Evolutionary conservation across 1,140 invertebrate species (phyloP), one percentile per base, ranked within the genome.

Genomic region (Camponotus vicinus): DNA sequence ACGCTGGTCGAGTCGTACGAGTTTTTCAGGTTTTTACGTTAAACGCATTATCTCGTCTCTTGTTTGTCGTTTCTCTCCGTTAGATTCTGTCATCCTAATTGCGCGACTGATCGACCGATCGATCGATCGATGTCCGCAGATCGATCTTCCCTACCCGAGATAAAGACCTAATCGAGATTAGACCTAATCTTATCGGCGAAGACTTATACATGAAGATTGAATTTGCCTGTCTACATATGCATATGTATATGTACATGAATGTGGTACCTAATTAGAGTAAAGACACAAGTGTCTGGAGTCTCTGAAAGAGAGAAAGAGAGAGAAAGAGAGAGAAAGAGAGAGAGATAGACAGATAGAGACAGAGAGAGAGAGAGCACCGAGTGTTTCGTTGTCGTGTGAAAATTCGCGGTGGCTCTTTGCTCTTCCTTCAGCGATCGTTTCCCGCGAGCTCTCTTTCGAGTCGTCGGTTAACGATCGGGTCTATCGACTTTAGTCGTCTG

Each of bases 51-150:
- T 59, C 49, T 52, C 49, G 55, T 73, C 52, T 85, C 49, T 42
- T 78, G 57, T 84, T 59, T 80, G 67, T 70, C 82, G 71, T 85
- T 85, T 85, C 61, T 59, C 73, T 85, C n/a, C 76, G 75, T 85
- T 84, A 34, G 80, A 42, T 84, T 34, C 34, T 80, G n/a, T 80
- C 77, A 55, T 15, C 77, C 64, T 80, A 66, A 78, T 83, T 49
- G 78, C 49, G 49, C 42, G 78, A 49, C 55, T 45, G 59, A 71
- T 59, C 69, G 79, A 27, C 52, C 69, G 67, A 11, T n/a, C 49
- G 67, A 52, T 5, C 77, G 45, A 70, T 80, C 66, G 21, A n/a
- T 21, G 37, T 55, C 55, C 57, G 80, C 80, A 37, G 49, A 78
- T 7, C 42, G 59, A 77, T 52, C 42, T 64, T 15, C 34, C 82